Base-by-base conservation (phyloP, 1,140 invertebrate genomes). In the Geopemphigus sp. region DNA sequence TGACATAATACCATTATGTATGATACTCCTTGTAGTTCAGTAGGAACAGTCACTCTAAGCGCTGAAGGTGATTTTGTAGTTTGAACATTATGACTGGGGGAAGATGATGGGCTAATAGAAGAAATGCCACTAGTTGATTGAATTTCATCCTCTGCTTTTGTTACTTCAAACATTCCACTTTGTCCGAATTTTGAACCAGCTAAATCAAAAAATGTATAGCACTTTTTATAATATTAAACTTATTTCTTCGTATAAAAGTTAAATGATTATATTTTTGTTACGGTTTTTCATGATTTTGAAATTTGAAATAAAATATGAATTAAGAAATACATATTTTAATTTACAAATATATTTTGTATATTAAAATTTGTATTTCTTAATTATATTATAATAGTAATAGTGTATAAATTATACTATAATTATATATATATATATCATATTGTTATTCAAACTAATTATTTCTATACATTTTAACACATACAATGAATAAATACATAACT, bases 1-100 rank as follows among this genome's bases (percentile, higher is more conserved):
- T 96, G 91, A 84, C 96, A 96, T 24, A 95, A 88, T 19, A 98
- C 95, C 85, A 96, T 94, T 82, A 98, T 98, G 84, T 97, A 98
- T 10, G 95, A 95, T 29, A 95, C 93, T 47, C 97, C 96, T 86
- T 98, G 95, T 19, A 98, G 87, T 86, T 98, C 96, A 64, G 93
- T 92, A 0, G 96, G 96, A 54, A 98, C 93, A 19, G 91, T 94
- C 1, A 98, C 95, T 68, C 95, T 89, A 39, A 98, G 86, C 1
- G 95, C 92, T n/a, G 95, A 96, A 22, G 85, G 86, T n/a, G 87
- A 87, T 84, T 90, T 91, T 0, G 88, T 85, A 1, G 84, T 81
- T 6, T 87, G 85, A 2, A 84, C 82, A 39, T 50, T 84, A 2
- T 87, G 86, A 19, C 86, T 83, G 19, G 85, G 86, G 56, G 87